A percentile compares a stretch with the other conserved stretches of the same genome.
phyloP scores from a whole-genome alignment of 2,113 vertebrate genomes.

The Gallinago undulata region DNA sequence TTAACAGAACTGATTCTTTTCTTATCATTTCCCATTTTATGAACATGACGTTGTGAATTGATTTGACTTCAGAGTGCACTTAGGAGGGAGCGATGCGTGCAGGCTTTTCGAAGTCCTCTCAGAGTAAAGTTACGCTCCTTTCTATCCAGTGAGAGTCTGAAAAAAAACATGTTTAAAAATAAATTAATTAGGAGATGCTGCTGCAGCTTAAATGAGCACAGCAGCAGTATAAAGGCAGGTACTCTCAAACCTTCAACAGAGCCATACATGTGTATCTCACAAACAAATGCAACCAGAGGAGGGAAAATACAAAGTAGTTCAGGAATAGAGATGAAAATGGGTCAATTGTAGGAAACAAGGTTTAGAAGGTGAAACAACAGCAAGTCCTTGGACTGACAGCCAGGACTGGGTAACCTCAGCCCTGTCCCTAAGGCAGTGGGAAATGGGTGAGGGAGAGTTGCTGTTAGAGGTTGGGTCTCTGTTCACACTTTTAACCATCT shows the following conservation, averaged over 20 bases:
- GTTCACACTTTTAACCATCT: not conserved
- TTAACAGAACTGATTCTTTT: conserved; percentile 53
- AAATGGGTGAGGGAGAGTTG: not conserved
- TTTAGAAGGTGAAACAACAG: not conserved
- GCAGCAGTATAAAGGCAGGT: not conserved
- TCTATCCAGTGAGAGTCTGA: not conserved
- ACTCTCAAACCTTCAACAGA: not conserved
- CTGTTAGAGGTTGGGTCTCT: not conserved
- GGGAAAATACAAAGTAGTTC: not conserved
- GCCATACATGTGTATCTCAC: not conserved
- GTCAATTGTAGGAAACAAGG: not conserved
- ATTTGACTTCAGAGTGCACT: conserved; percentile 55
- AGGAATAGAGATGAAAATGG: not conserved
- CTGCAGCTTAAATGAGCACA: not conserved
- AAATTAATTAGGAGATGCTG: not conserved
- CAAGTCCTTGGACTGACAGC: not conserved
- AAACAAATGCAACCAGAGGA: not conserved
- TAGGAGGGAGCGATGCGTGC: not conserved
- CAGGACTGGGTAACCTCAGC: not conserved
- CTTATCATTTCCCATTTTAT: conserved; percentile 51
- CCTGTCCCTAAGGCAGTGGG: not conserved
- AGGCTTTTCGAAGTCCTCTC: not conserved
- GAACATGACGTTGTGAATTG: conserved; percentile 35
- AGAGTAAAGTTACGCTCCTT: not conserved
- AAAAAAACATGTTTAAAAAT: not conserved